Evolutionary conservation across 2,888 invertebrate species (phyloP).

Genomic region (Hypolimnas misippus): DNA sequence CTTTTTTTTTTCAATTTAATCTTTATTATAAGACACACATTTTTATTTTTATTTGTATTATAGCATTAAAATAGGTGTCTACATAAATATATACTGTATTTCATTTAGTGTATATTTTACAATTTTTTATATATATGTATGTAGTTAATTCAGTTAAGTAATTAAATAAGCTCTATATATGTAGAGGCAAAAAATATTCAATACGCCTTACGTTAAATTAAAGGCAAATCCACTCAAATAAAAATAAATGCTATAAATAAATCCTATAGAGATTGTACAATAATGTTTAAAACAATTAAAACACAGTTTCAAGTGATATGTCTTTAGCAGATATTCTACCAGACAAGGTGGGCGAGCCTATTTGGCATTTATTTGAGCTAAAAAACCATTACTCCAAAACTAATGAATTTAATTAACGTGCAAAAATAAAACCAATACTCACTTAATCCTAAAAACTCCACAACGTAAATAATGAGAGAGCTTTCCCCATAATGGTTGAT

Average conservation of each 20-base stretch:
- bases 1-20: too few relatives aligned
- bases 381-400: background rate
- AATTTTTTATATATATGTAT: too few relatives aligned
- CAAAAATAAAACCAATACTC: slow-evolving; percentile 20
- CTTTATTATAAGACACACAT: too few relatives aligned
- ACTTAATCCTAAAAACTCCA: slow-evolving; percentile 57
- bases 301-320: too few relatives aligned
- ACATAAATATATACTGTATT: too few relatives aligned
- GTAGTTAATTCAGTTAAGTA: too few relatives aligned
- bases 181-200: background rate
- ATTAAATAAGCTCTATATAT: background rate
- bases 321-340: too few relatives aligned
- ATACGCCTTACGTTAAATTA: background rate
- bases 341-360: too few relatives aligned
- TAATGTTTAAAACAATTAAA: background rate
- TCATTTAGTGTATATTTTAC: too few relatives aligned
- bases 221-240: background rate
- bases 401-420: background rate
- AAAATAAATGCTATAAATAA: background rate
- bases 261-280: background rate
- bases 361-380: too few relatives aligned
- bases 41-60: too few relatives aligned
- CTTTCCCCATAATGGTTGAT: slow-evolving; percentile 53
- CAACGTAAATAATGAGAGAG: slow-evolving; percentile 55
- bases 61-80: too few relatives aligned